These are phyloP conservation scores for Araneus ventricosus DNA, from an alignment of 1,140 invertebrate genomes.

Conservation along the genomic window DNA sequence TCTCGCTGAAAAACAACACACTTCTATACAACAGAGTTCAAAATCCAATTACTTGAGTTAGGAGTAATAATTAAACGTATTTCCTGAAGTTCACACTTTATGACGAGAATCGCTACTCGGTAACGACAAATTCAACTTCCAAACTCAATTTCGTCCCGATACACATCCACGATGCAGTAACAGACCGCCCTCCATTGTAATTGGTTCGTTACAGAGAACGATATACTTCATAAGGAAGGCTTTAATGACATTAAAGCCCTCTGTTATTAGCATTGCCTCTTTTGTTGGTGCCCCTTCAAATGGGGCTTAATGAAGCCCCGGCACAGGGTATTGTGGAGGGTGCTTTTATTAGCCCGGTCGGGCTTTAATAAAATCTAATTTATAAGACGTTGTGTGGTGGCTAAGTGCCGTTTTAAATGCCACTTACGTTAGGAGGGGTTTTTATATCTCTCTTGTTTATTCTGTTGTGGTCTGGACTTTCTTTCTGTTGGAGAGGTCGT, in stretches of 20 bases:
- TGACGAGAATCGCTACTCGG: background rate
- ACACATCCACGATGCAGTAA: constrained; percentile 27
- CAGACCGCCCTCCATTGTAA: constrained; percentile 37
- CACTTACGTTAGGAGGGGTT: constrained; percentile 4
- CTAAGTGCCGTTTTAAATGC: constrained; percentile 49
- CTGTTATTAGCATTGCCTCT: constrained; percentile 66
- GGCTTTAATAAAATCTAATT: constrained; percentile 65
- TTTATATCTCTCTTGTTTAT: constrained; percentile 26
- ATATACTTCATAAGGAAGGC: constrained; percentile 67
- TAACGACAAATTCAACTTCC: constrained; percentile 38
- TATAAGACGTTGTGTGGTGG: constrained; percentile 41
- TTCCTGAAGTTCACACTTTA: background rate
- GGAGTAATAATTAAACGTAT: constrained; percentile 30
- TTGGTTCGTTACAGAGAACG: constrained; percentile 53
- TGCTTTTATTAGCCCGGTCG: constrained; percentile 52
- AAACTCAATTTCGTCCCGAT: constrained; percentile 57
- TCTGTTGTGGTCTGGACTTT: constrained; percentile 1
- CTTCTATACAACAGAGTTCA: background rate
- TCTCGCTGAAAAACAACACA: constrained; percentile 3
- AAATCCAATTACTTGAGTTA: constrained; percentile 17
- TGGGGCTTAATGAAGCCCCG: constrained; percentile 59
- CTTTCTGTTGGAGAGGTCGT: constrained; percentile 23
- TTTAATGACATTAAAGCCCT: constrained; percentile 63
- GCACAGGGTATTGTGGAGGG: constrained; percentile 17
- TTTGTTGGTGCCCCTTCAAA: constrained; percentile 57